These are phyloP conservation scores for Hydrolagus affinis DNA, from an alignment of 2,113 vertebrate species.

Conservation along the genomic window DNA sequence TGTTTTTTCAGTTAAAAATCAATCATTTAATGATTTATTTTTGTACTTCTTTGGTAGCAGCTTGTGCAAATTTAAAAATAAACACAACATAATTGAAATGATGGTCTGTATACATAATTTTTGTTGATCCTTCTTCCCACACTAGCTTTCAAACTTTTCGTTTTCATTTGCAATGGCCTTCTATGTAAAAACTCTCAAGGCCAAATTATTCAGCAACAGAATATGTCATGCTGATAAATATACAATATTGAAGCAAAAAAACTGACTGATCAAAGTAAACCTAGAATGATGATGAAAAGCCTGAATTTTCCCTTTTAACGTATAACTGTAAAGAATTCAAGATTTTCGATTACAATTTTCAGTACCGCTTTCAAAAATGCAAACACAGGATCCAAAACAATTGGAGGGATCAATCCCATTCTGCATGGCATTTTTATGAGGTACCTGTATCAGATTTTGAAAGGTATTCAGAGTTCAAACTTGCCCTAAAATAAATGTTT, in stretches of 20 bases:
- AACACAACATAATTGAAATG: neutral
- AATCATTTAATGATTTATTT: neutral
- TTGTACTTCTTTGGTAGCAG: neutral
- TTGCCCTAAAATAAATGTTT: too few species aligned
- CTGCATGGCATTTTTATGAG: neutral
- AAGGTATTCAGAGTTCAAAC: neutral
- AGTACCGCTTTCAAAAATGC: neutral
- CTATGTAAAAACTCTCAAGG: neutral
- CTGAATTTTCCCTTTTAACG: neutral
- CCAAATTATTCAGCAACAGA: neutral
- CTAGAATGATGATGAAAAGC: neutral
- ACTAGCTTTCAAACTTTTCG: neutral
- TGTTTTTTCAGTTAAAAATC: neutral
- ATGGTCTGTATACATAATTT: neutral
- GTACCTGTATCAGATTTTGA: neutral
- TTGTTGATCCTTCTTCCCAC: too few species aligned
- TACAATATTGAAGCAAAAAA: neutral
- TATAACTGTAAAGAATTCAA: neutral
- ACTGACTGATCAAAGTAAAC: neutral
- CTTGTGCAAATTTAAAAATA: neutral
- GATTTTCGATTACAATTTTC: conserved; percentile 7
- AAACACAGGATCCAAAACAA: neutral
- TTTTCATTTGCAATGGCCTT: neutral
- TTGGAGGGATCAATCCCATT: neutral
- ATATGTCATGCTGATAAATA: neutral